A percentile compares a stretch with the other conserved stretches of the same genome.
phyloP scores from a whole-genome alignment of 2,797 vertebrate species.

The Protonibea diacanthus region DNA sequence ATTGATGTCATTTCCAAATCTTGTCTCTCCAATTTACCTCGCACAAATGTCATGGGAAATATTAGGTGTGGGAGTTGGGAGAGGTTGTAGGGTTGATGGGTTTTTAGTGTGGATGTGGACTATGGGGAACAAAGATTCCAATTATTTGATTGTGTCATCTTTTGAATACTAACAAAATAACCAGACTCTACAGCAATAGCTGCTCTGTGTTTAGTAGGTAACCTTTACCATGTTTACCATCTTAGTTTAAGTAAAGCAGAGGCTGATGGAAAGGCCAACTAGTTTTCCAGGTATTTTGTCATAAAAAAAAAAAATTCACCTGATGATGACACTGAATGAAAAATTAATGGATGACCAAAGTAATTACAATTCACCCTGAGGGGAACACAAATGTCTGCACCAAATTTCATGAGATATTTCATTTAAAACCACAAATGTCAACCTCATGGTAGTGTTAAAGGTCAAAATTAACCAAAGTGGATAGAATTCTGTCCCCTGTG shows the following conservation, averaged over 20 bases:
- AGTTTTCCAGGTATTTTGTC: too few species aligned
- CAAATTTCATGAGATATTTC: background rate
- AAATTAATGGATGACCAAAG: too few species aligned
- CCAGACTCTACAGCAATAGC: background rate
- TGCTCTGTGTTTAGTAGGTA: background rate
- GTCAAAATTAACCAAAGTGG: background rate
- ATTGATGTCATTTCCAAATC: constrained; percentile 49
- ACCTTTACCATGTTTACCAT: too few species aligned
- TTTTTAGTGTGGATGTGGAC: background rate
- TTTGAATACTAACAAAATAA: background rate
- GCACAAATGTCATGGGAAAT: constrained; percentile 24
- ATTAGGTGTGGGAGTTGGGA: background rate
- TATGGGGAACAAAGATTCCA: background rate
- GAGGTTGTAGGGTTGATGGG: background rate
- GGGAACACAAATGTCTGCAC: too few species aligned
- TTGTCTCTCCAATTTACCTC: constrained; percentile 23
- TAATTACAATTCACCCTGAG: too few species aligned
- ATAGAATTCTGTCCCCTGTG: background rate
- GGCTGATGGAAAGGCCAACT: background rate
- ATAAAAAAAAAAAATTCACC: too few species aligned
- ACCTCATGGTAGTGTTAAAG: background rate
- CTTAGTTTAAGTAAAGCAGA: too few species aligned
- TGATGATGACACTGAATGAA: too few species aligned
- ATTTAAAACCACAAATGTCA: background rate
- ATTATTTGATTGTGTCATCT: background rate